These are phyloP conservation scores for Eupelmus urozonus DNA, from an alignment of 2,888 invertebrate genomes.

Conservation along the genomic window DNA sequence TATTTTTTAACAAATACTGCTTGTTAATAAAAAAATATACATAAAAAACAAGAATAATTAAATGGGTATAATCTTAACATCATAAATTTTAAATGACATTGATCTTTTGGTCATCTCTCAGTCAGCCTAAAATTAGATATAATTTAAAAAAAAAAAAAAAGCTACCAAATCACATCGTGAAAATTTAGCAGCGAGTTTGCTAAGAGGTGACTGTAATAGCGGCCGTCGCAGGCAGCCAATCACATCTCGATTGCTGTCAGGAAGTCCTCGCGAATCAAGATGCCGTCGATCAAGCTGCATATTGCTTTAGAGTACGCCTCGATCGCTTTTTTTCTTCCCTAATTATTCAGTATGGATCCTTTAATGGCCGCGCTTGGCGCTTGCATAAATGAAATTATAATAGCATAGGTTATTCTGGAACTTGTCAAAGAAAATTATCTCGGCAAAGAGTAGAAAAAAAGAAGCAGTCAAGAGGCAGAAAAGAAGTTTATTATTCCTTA, in stretches of 20 bases:
- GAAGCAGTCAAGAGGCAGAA: not conserved
- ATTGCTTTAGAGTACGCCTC: conserved; percentile 32
- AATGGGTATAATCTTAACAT: too few relatives aligned
- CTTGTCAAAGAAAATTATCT: conserved; percentile 52
- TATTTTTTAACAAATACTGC: too few relatives aligned
- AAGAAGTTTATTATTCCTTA: conserved; percentile 48
- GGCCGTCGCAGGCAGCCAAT: conserved; percentile 72
- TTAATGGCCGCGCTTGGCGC: conserved; percentile 45
- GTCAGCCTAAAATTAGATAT: too few relatives aligned
- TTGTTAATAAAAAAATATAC: too few relatives aligned
- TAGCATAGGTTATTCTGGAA: conserved; percentile 25
- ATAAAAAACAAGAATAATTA: too few relatives aligned
- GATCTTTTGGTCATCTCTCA: too few relatives aligned
- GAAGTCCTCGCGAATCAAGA: conserved; percentile 44
- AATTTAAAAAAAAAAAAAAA: too few relatives aligned
- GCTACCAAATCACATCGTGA: too few relatives aligned
- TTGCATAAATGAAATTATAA: conserved; percentile 57
- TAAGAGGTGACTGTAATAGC: too few relatives aligned
- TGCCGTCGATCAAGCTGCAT: conserved; percentile 62
- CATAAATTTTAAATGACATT: too few relatives aligned
- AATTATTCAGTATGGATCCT: conserved; percentile 56
- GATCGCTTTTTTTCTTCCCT: conserved; percentile 38
- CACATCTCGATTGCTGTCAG: conserved; percentile 63
- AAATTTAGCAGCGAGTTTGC: too few relatives aligned
- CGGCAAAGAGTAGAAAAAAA: not conserved